Conservation (phyloP, 2,888 invertebrate genomes). For the Pollenia labialis region DNA sequence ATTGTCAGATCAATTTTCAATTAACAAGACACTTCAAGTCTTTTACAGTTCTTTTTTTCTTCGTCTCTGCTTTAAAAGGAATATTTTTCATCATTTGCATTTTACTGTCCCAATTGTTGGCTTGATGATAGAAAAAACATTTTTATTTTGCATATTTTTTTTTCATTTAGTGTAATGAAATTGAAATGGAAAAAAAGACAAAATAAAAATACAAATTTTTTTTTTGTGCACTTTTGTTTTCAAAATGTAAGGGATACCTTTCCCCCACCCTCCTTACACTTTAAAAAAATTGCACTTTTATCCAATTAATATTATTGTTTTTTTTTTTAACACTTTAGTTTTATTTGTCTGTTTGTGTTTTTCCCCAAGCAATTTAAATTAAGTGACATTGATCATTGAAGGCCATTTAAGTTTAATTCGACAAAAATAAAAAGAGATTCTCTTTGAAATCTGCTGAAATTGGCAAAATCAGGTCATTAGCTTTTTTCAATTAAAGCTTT, state of each 20-base stretch:
- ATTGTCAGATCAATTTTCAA: background rate
- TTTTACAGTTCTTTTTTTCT: no score
- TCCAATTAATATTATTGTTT: constrained; percentile 13
- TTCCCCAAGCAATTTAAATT: constrained; percentile 40
- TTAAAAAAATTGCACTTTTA: constrained; percentile 23
- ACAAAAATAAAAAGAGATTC: constrained; percentile 23
- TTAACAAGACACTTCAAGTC: background rate
- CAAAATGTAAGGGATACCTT: background rate
- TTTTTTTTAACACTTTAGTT: background rate
- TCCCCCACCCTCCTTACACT: no score
- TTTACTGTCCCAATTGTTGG: background rate
- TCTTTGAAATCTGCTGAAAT: constrained; percentile 43
- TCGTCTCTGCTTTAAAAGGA: background rate
- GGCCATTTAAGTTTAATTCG: constrained; percentile 76
- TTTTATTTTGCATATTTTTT: background rate
- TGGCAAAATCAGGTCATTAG: constrained; percentile 66
- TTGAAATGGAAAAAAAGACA: constrained; percentile 8
- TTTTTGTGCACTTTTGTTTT: constrained; percentile 45
- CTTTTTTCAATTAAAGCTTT: constrained; percentile 54
- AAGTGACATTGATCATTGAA: constrained; percentile 82
- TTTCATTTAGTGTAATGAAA: constrained; percentile 2
- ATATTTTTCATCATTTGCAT: constrained; percentile 1
- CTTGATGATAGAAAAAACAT: background rate
- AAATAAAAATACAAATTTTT: background rate
- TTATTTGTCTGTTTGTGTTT: background rate